Evolutionary conservation across 1,140 invertebrate species (phyloP), one percentile per base, ranked within the genome.

Genomic region (Drosophila nikananu): DNA sequence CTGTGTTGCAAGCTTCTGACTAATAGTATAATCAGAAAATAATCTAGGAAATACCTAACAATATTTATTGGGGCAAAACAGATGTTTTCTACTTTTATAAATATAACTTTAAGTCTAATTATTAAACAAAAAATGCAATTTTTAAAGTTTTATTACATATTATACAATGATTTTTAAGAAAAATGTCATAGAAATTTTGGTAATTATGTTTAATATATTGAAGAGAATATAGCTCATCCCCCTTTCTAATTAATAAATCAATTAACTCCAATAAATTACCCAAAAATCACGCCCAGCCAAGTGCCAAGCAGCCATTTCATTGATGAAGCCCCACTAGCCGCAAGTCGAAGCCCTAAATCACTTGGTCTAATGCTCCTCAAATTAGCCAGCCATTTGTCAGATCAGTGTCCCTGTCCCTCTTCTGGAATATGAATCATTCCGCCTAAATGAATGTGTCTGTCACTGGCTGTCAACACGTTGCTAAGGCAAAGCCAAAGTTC

Each of bases 361-460:
- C 74, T 81, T 71, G 67, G 44, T 27, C 78, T 84, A 89, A 89
- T 89, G 74, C 81, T 54, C 35, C 58, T 78, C 86, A 79, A 89
- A 87, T 87, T 83, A 70, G 80, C 68, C 72, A 42, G 51, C 30
- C 75, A 82, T 82, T 79, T 86, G 61, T 64, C 71, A 72, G 61
- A 87, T 86, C 61, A 46, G 62, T 39, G 48, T 35, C 13, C 55
- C 42, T 41, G n/a, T 19, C 35, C 39, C 42, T 58, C 58, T 37
- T 42, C 21, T 32, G 48, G 71, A 61, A 80, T 80, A 90, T 90
- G 86, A 90, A 90, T 90, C 86, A 90, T 86, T 74, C 76, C n/a
- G 86, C 64, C 82, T 90, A 90, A 90, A 90, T 90, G 86, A 90
- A 90, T 86, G 79, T 90, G 86, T 90, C 86, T 90, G 86, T 89